Evolutionary conservation across 2,113 vertebrate genomes (phyloP).

Genomic region (Datnioides undecimradiatus): DNA sequence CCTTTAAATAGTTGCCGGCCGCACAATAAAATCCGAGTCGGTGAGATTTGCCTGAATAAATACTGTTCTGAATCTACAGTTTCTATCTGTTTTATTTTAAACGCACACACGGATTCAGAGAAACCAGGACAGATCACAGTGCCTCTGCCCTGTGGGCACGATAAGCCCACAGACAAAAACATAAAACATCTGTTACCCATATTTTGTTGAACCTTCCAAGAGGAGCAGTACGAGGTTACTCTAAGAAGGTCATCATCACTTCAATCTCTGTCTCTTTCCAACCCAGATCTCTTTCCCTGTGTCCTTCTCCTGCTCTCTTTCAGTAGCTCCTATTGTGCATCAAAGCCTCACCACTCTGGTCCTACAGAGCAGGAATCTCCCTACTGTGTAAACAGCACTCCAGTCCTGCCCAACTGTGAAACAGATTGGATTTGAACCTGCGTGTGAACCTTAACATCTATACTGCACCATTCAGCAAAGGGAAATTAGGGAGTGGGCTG

Average conservation of each 20-base stretch:
- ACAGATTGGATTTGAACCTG: conserved; percentile 72
- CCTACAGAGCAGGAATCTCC: conserved; percentile 79
- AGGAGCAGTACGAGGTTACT: conserved; percentile 59
- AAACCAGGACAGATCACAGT: conserved; percentile 29
- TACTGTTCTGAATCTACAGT: not conserved
- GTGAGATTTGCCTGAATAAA: not conserved
- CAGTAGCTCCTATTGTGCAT: conserved; percentile 76
- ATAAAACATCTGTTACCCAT: conserved; percentile 76
- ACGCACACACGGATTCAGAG: conserved; percentile 9
- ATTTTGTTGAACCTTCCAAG: conserved; percentile 59
- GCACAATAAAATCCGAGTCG: not conserved
- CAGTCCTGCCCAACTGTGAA: conserved; percentile 67
- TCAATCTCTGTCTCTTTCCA: conserved; percentile 46
- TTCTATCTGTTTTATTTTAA: conserved; percentile 16
- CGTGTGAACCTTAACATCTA: conserved; percentile 66
- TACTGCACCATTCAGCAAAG: conserved; percentile 15
- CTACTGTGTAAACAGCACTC: conserved; percentile 71
- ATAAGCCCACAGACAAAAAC: conserved; percentile 65
- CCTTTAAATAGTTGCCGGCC: not conserved
- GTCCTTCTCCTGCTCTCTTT: conserved; percentile 55
- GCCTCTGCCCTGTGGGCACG: conserved; percentile 41
- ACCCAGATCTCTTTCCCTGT: conserved; percentile 41
- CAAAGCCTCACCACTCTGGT: conserved; percentile 69
- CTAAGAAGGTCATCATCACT: conserved; percentile 60
- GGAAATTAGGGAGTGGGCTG: conserved; percentile 18